phyloP scores from a whole-genome alignment of 92 coral and sea anemone genomes.

The Muricea muricata region DNA sequence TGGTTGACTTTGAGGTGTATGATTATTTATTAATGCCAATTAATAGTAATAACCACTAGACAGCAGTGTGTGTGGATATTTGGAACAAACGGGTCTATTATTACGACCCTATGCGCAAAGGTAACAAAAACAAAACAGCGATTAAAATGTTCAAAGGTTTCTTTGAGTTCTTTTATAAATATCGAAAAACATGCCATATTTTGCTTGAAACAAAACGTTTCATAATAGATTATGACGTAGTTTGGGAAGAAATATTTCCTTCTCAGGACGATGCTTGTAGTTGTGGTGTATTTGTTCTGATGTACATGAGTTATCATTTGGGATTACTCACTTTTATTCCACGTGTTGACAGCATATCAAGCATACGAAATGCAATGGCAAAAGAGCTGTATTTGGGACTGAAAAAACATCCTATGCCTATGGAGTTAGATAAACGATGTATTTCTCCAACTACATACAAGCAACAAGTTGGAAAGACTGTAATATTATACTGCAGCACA shows the following conservation, averaged over 20 bases:
- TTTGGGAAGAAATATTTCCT: neutral
- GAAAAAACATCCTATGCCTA: neutral
- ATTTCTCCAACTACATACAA: neutral
- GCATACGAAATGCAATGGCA: neutral
- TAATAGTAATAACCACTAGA: neutral
- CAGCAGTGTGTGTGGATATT: neutral
- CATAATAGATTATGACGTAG: neutral
- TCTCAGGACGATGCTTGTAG: neutral
- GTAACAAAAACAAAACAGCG: neutral
- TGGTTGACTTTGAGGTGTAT: neutral
- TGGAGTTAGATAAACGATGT: too few relatives aligned
- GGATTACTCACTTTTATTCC: neutral
- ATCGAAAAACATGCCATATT: neutral
- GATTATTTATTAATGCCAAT: constrained; percentile 25
- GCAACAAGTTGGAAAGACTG: neutral
- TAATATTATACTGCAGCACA: neutral
- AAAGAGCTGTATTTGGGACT: neutral
- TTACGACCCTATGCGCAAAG: neutral
- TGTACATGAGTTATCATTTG: neutral
- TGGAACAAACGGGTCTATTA: neutral
- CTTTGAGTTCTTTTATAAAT: neutral
- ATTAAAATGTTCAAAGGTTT: neutral
- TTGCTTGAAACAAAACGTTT: neutral
- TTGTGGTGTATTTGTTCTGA: neutral
- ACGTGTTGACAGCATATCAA: neutral